Conservation (phyloP, 2,113 vertebrate species). For the Hiodon alosoides region DNA sequence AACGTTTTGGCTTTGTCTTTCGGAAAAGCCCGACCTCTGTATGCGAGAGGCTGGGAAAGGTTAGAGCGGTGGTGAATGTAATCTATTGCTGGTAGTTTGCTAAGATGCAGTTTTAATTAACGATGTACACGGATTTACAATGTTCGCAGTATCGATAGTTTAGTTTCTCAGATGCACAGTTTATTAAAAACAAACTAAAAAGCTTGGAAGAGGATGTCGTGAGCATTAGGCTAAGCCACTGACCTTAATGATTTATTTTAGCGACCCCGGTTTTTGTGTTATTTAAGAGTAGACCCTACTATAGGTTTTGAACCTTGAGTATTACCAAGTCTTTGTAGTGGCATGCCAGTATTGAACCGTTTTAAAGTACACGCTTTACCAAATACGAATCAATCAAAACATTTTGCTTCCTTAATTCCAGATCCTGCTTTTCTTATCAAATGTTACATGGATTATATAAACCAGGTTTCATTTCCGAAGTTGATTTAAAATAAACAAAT, state of each 20-base stretch:
- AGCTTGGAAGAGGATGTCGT: slow-evolving; percentile 45
- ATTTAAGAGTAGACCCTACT: slow-evolving; percentile 34
- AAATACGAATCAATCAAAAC: slow-evolving; percentile 62
- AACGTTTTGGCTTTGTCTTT: slow-evolving; percentile 31
- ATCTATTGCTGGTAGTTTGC: slow-evolving; percentile 50
- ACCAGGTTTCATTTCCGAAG: slow-evolving; percentile 37
- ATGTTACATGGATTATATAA: slow-evolving; percentile 52
- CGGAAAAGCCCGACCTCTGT: slow-evolving; percentile 35
- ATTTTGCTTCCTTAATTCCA: slow-evolving; percentile 67
- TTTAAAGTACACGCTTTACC: slow-evolving; percentile 58
- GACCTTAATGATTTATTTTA: slow-evolving; percentile 59
- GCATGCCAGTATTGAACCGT: slow-evolving; percentile 67
- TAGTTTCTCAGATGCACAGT: slow-evolving; percentile 53
- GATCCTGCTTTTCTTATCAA: slow-evolving; percentile 51
- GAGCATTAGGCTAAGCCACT: slow-evolving; percentile 68
- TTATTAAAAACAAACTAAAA: slow-evolving; percentile 21
- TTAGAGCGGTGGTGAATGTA: slow-evolving; percentile 56
- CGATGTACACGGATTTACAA: slow-evolving; percentile 41
- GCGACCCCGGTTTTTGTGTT: slow-evolving; percentile 15
- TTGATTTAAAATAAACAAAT: slow-evolving; percentile 41
- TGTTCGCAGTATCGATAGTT: slow-evolving; percentile 52
- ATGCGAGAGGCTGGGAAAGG: slow-evolving; percentile 30
- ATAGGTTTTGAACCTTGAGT: slow-evolving; percentile 57
- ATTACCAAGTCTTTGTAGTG: slow-evolving; percentile 62
- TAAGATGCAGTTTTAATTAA: slow-evolving; percentile 39